Evolutionary conservation across 2,888 invertebrate genomes (phyloP).

Genomic region (Volucella inanis): DNA sequence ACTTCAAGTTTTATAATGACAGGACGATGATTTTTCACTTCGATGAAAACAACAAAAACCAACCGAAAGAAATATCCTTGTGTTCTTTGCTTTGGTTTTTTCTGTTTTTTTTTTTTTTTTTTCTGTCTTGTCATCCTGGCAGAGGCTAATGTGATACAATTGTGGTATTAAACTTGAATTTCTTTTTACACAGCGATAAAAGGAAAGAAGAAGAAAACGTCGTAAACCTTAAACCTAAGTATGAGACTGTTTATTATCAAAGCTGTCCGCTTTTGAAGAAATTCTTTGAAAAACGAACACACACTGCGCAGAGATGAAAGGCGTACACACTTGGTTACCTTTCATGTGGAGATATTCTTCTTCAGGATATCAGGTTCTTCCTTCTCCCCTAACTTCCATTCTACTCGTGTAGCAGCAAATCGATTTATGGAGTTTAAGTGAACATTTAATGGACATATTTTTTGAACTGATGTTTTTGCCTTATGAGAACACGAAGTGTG

Average conservation of each 20-base stretch:
- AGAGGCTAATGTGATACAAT: slow-evolving; percentile 35
- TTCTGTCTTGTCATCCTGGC: neutral
- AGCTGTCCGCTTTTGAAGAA: slow-evolving; percentile 19
- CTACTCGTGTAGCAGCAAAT: neutral
- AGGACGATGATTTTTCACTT: slow-evolving; percentile 15
- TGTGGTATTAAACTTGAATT: slow-evolving; percentile 35
- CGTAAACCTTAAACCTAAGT: neutral
- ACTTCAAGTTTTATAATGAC: slow-evolving; percentile 24
- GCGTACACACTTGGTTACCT: slow-evolving; percentile 22
- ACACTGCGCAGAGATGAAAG: neutral
- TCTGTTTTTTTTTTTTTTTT: slow-evolving; percentile 2
- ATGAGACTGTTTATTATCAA: slow-evolving; percentile 24
- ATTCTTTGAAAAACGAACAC: slow-evolving; percentile 2
- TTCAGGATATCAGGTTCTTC: neutral
- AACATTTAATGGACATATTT: neutral
- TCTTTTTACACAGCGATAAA: neutral
- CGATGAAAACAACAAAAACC: neutral
- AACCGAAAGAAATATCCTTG: neutral
- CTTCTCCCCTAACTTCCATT: neutral
- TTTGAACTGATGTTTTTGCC: too few relatives aligned
- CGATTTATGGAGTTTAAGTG: slow-evolving; percentile 5
- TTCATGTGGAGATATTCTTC: slow-evolving; percentile 8
- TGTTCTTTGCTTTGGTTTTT: neutral
- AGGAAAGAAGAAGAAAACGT: neutral
- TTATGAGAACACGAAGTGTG: too few relatives aligned